Evolutionary conservation across 2,113 vertebrate species (phyloP), one percentile per base, ranked within the genome.

Genomic region (Oryzias javanicus): DNA sequence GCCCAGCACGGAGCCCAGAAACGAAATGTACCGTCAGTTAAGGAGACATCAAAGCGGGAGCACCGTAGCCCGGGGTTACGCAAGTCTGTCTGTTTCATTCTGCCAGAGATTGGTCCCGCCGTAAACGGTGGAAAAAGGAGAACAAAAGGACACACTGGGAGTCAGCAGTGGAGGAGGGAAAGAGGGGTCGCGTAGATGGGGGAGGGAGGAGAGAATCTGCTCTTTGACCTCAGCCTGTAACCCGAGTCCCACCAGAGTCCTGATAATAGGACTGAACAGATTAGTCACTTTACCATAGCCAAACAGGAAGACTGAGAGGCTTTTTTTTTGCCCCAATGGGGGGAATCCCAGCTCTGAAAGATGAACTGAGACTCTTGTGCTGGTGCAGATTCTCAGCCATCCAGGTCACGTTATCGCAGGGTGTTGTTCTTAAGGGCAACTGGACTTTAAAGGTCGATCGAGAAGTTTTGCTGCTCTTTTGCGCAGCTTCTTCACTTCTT

Each of bases 181-280:
- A 55, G 24, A 51, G 14, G 74, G 52, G 69, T 48, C 25, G 14
- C 42, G 80, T 61, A 45, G 64, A 50, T 22, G 69, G 47, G 64
- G 59, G 60, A 57, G 57, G 56, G 57, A 24, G 52, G 60, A 52
- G 41, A 22, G 64, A 2, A 69, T 46, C 40, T 25, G 48, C 70
- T 76, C 85, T 79, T 70, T 87, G 86, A 89, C 84, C 83, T 59
- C 72, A 16, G 67, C 70, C 49, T 59, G 78, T 79, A 83, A 85
- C 85, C 85, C n/a, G 68, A 82, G 60, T 83, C 80, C 57, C 72
- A 78, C 65, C 76, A 65, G 61, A 64, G 71, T 47, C 45, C 65
- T 55, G 78, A 88, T 82, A 78, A 82, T 64, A 59, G 54, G 58
- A 55, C 50, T 14, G 24, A 81, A 62, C 78, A 76, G 76, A 83